Evolutionary conservation across 2,797 vertebrate species (phyloP).

Genomic region (Pangasius krempfi): DNA sequence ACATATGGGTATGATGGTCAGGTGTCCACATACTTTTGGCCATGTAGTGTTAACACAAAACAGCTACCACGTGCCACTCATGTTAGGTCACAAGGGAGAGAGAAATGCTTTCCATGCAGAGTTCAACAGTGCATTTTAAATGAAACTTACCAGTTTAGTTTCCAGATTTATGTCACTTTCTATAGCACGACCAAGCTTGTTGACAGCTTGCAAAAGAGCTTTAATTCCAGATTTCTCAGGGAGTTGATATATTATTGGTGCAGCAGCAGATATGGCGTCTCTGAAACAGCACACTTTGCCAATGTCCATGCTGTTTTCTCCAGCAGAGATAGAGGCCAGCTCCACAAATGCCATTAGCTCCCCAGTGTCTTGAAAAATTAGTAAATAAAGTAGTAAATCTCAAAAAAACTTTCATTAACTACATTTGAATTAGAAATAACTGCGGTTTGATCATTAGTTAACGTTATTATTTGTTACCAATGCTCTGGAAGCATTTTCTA

Average conservation of each 20-base stretch:
- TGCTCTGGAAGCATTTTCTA: not conserved
- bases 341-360: conserved; percentile 84
- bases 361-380: conserved; percentile 66
- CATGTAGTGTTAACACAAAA: not conserved
- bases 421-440: not conserved
- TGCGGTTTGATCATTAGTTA: not conserved
- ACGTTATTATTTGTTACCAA: not conserved
- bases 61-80: not conserved
- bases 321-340: conserved; percentile 82
- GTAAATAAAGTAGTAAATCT: not conserved
- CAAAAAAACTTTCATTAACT: not conserved
- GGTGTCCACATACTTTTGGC: too few relatives aligned
- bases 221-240: conserved; percentile 56
- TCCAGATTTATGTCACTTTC: conserved; percentile 72
- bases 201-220: conserved; percentile 66
- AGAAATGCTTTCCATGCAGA: not conserved
- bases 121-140: not conserved
- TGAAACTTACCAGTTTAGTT: conserved; percentile 69
- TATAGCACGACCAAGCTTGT: conserved; percentile 75
- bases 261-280: conserved; percentile 75
- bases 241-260: conserved; percentile 76
- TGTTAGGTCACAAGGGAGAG: not conserved
- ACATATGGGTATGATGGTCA: too few relatives aligned
- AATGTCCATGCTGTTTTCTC: conserved; percentile 82
- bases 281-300: conserved; percentile 81